These are phyloP conservation scores for Lerema accius DNA, from an alignment of 1,140 invertebrate species.

Conservation along the genomic window DNA sequence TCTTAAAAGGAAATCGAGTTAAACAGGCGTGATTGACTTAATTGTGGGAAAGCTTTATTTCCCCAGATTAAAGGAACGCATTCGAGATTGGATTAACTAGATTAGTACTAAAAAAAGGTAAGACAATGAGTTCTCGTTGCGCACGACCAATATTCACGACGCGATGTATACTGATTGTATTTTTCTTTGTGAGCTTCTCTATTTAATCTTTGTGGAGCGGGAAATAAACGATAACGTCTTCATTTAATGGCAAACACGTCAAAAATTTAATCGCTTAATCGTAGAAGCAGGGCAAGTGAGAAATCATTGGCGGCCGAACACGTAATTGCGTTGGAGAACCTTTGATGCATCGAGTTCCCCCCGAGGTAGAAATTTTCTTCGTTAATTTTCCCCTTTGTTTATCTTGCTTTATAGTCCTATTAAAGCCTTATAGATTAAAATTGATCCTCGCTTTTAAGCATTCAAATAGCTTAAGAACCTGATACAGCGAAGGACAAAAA, in stretches of 20 bases:
- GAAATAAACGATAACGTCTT: conserved; percentile 55
- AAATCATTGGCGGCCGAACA: conserved; percentile 59
- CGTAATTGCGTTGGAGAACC: conserved; percentile 58
- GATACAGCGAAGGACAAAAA: too few relatives aligned
- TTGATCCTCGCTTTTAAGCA: too few relatives aligned
- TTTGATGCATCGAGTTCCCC: conserved; percentile 50
- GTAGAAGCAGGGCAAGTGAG: conserved; percentile 51
- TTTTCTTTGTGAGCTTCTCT: conserved; percentile 36
- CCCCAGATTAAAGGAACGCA: conserved; percentile 62
- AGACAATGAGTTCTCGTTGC: conserved; percentile 21
- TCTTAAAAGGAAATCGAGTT: conserved; percentile 77
- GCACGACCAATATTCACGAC: conserved; percentile 6
- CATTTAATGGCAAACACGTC: conserved; percentile 61
- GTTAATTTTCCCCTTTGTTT: conserved; percentile 42
- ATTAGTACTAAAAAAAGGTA: conserved; percentile 37
- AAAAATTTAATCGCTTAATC: conserved; percentile 75
- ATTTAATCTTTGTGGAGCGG: conserved; percentile 48
- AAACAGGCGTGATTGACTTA: conserved; percentile 78
- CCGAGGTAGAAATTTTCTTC: conserved; percentile 41
- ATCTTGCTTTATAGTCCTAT: conserved; percentile 26
- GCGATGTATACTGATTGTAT: conserved; percentile 37
- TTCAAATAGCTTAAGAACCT: too few relatives aligned
- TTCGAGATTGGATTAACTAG: conserved; percentile 43
- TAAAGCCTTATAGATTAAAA: conserved; percentile 6
- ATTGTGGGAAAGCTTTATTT: conserved; percentile 68